phyloP scores from a whole-genome alignment of 2,888 invertebrate genomes.

The Escarpia spicata region DNA sequence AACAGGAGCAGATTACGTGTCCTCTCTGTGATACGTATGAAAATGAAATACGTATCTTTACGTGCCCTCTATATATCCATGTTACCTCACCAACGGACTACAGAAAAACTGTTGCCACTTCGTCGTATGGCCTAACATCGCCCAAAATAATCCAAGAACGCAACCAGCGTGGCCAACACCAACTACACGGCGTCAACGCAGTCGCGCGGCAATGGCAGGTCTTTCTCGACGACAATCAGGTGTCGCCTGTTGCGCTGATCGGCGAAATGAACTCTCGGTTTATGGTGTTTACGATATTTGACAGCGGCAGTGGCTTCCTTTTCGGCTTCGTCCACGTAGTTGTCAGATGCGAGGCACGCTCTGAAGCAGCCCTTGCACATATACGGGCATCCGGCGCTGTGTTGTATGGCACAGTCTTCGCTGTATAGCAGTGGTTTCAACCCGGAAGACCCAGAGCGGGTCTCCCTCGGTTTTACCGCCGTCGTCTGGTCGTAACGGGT shows the following conservation, averaged over 20 bases:
- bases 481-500: not conserved
- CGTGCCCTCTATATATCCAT: too few species aligned
- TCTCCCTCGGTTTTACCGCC: not conserved
- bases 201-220: not conserved
- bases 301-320: not conserved
- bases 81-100: too few species aligned
- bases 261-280: not conserved
- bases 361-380: conserved; percentile 22
- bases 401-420: conserved; percentile 20
- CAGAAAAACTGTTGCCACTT: too few species aligned
- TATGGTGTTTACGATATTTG: not conserved
- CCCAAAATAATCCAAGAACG: too few species aligned
- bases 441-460: not conserved
- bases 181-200: not conserved
- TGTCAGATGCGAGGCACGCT: conserved; percentile 22
- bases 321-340: conserved; percentile 21
- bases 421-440: conserved; percentile 21
- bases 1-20: too few species aligned
- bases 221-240: not conserved
- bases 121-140: too few species aligned
- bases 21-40: too few species aligned
- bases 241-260: not conserved
- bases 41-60: too few species aligned
- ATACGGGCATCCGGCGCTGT: conserved; percentile 19
- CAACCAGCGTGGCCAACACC: not conserved